Percentiles rank a stretch among this genome's conserved stretches.
Evolutionary conservation across 2,888 invertebrate species (phyloP).

Genomic region (Mamestra brassicae): DNA sequence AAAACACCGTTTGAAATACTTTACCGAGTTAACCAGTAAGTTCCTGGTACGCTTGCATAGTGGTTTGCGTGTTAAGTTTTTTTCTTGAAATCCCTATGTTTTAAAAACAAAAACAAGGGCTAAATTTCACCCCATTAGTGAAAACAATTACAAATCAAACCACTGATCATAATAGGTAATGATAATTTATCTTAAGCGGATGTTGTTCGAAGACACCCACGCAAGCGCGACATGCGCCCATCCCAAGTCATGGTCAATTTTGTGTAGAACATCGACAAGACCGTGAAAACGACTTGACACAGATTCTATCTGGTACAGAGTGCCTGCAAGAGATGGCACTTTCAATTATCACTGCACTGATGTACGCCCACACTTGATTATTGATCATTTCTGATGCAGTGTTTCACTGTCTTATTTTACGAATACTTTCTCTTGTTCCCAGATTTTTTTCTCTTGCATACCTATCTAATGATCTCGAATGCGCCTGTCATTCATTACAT

Average conservation of each 20-base stretch:
- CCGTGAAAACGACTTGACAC: slow-evolving; percentile 88
- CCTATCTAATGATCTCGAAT: slow-evolving; percentile 78
- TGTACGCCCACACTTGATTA: slow-evolving; percentile 80
- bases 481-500: slow-evolving; percentile 84
- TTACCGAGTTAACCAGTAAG: slow-evolving; percentile 60
- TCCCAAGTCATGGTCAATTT: slow-evolving; percentile 83
- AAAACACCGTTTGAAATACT: slow-evolving; percentile 76
- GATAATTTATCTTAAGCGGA: slow-evolving; percentile 61
- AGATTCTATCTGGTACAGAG: slow-evolving; percentile 84
- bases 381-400: slow-evolving; percentile 83
- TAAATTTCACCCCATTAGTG: neutral
- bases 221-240: slow-evolving; percentile 69
- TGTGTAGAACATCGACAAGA: slow-evolving; percentile 78
- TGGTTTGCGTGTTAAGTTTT: slow-evolving; percentile 53
- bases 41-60: slow-evolving; percentile 66
- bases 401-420: slow-evolving; percentile 80
- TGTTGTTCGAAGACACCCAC: slow-evolving; percentile 70
- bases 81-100: slow-evolving; percentile 39
- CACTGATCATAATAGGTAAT: slow-evolving; percentile 19
- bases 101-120: neutral
- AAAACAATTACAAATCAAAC: slow-evolving; percentile 14
- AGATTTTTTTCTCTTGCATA: slow-evolving; percentile 73
- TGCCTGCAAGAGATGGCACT: slow-evolving; percentile 86
- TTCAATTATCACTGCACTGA: slow-evolving; percentile 88
- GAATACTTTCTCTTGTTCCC: slow-evolving; percentile 86